Evolutionary conservation across 2,797 vertebrate species (phyloP).

Genomic region (Sandelia bainsii): DNA sequence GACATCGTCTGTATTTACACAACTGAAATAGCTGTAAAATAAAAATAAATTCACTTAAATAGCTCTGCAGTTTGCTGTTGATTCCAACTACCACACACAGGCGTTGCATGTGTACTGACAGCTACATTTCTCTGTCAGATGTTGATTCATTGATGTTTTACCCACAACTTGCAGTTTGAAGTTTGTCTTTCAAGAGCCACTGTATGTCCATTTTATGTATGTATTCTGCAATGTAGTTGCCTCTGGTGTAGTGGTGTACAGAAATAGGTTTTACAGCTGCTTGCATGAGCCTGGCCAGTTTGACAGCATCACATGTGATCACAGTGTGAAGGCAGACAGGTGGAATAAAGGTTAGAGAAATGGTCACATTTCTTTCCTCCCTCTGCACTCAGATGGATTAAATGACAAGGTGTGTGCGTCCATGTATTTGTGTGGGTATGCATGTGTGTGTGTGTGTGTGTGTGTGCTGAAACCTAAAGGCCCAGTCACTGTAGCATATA

Average conservation of each 20-base stretch:
- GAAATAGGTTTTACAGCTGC: slow-evolving; percentile 20
- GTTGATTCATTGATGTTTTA: slow-evolving; percentile 6
- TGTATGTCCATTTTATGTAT: slow-evolving; percentile 10
- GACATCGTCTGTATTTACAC: slow-evolving; percentile 1
- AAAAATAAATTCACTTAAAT: slow-evolving; percentile 16
- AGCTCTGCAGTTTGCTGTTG: neutral
- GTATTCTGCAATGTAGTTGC: neutral
- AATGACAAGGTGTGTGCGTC: slow-evolving; percentile 11
- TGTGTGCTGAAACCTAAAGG: neutral
- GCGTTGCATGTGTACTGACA: slow-evolving; percentile 1
- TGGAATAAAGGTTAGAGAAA: slow-evolving; percentile 43
- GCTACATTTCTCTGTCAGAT: slow-evolving; percentile 8
- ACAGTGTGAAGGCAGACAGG: slow-evolving; percentile 32
- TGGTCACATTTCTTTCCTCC: slow-evolving; percentile 15
- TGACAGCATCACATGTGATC: slow-evolving; percentile 41
- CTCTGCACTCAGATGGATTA: slow-evolving; percentile 20
- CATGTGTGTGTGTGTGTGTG: neutral
- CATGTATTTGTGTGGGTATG: neutral
- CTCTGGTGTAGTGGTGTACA: neutral
- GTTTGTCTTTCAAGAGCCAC: slow-evolving; percentile 13
- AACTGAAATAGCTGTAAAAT: slow-evolving; percentile 26
- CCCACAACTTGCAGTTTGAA: slow-evolving; percentile 22
- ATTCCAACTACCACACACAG: neutral
- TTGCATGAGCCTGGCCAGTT: neutral
- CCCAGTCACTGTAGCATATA: neutral